Percentiles rank a stretch among this genome's conserved stretches.
Evolutionary conservation across 2,888 invertebrate genomes (phyloP).

Genomic region (Ormyrus rosae): DNA sequence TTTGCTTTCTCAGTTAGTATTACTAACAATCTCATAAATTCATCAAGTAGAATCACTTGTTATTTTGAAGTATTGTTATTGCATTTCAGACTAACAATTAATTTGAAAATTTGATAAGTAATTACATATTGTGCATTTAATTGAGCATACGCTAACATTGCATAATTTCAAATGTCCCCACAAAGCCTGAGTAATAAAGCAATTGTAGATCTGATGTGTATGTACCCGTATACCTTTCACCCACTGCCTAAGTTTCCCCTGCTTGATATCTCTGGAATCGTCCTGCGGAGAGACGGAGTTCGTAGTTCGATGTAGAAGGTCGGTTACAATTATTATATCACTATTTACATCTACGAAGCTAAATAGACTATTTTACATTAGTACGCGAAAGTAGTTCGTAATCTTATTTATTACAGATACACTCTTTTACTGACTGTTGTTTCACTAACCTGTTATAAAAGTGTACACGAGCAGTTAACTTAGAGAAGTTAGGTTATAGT

Average conservation of each 20-base stretch:
- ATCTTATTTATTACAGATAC: slow-evolving; percentile 14
- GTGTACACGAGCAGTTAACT: slow-evolving; percentile 56
- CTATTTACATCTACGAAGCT: slow-evolving; percentile 61
- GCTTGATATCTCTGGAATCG: slow-evolving; percentile 61
- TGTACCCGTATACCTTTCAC: slow-evolving; percentile 5
- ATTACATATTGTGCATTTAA: slow-evolving; percentile 14
- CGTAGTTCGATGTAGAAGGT: slow-evolving; percentile 69
- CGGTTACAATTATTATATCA: slow-evolving; percentile 57
- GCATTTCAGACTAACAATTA: slow-evolving; percentile 22
- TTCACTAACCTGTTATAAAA: slow-evolving; percentile 33
- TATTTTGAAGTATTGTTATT: slow-evolving; percentile 26
- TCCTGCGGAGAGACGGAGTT: slow-evolving; percentile 67
- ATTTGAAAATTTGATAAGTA: slow-evolving; percentile 4
- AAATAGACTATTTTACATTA: slow-evolving; percentile 30
- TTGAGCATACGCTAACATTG: slow-evolving; percentile 25
- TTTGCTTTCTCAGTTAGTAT: slow-evolving; percentile 9
- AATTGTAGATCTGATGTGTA: slow-evolving; percentile 34
- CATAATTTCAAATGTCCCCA: slow-evolving; percentile 10
- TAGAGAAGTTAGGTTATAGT: slow-evolving; percentile 60
- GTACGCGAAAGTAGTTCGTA: slow-evolving; percentile 38
- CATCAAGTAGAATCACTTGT: slow-evolving; percentile 19
- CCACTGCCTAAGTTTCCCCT: slow-evolving; percentile 30
- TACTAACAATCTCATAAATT: neutral
- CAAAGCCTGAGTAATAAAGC: slow-evolving; percentile 38
- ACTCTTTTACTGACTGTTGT: slow-evolving; percentile 18